Evolutionary conservation across 2,797 vertebrate genomes (phyloP), one percentile per base, ranked within the genome.

Genomic region (Kryptolebias ocellatus): DNA sequence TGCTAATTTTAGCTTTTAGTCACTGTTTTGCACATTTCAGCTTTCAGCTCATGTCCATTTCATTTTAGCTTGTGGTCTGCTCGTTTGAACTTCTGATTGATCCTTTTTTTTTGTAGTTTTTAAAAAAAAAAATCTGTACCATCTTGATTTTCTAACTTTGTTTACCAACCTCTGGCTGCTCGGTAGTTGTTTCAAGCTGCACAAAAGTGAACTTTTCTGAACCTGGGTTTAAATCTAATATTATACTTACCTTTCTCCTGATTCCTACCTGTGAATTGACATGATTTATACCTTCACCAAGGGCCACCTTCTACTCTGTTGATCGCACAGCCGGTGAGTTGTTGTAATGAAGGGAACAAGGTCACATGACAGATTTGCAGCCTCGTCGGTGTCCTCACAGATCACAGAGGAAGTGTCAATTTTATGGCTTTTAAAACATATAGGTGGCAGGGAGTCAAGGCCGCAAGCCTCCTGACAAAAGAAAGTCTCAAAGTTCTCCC

Each of bases 401-500:
- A 42, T 42, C 39, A 42, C 39, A 42, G 11, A 42, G 2, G 10
- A 42, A 14, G 39, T 42, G 39, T 12, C 39, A 42, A 42, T 42
- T 42, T 42, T 42, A 42, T 42, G 39, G 39, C 11, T 42, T 42
- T 46, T 58, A 28, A 59, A 59, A 45, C 28, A 44, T 29, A 16
- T 24, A 20, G 56, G 24, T 59, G 16, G 31, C 42, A 1, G 56
- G 4, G 67, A 70, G 59, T 51, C 1, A 10, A 60, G 55, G 65
- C 46, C 47, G 56, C 3, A 34, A 34, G 4, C 6, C 6, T 14
- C 71, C 53, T 7, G 49, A 63, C 56, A 53, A 63, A 56, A 70
- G 60, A 65, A 72, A 76, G 49, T 72, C 50, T n/a, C 24, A 51
- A 39, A 31, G 73, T 72, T 79, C 55, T 24, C 16, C 15, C 55